Conservation (phyloP, 1,140 invertebrate species). For the Leptinotarsa lineolata region DNA sequence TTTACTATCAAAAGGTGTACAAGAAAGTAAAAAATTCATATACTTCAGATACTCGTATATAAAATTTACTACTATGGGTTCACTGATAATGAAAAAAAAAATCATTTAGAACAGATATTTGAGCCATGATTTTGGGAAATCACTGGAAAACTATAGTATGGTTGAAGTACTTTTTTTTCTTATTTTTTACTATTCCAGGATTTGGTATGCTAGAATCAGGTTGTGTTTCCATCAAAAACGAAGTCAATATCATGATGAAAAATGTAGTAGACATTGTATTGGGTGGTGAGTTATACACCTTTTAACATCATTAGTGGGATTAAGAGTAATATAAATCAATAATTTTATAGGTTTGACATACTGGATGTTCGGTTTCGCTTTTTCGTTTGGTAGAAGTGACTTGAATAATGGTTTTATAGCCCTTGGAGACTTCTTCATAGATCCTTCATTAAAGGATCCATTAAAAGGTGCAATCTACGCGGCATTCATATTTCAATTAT, state of each 20-base stretch:
- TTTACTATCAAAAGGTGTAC: no score
- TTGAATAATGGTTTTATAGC: conserved; percentile 76
- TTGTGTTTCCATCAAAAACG: conserved; percentile 90
- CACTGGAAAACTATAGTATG: no score
- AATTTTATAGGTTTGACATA: conserved; percentile 74
- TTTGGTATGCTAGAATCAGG: conserved; percentile 93
- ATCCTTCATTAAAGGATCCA: conserved; percentile 68
- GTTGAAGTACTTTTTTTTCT: background rate
- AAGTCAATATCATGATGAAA: conserved; percentile 98
- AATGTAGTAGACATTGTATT: conserved; percentile 91
- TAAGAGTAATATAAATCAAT: background rate
- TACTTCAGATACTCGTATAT: no score
- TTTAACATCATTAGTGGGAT: background rate
- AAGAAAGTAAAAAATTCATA: no score
- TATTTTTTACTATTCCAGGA: conserved; percentile 59
- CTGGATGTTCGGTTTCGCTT: conserved; percentile 92
- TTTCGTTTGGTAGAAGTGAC: conserved; percentile 81
- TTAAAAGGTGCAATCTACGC: conserved; percentile 79
- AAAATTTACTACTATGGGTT: no score
- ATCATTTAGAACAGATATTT: no score
- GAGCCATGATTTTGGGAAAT: no score
- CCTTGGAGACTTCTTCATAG: conserved; percentile 72
- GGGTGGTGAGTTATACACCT: conserved; percentile 63
- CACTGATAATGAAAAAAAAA: no score
- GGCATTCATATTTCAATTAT: conserved; percentile 85